Percentiles rank a stretch among this genome's conserved stretches.
Evolutionary conservation across 2,113 vertebrate genomes (phyloP).

Genomic region (Erythrolamprus reginae): DNA sequence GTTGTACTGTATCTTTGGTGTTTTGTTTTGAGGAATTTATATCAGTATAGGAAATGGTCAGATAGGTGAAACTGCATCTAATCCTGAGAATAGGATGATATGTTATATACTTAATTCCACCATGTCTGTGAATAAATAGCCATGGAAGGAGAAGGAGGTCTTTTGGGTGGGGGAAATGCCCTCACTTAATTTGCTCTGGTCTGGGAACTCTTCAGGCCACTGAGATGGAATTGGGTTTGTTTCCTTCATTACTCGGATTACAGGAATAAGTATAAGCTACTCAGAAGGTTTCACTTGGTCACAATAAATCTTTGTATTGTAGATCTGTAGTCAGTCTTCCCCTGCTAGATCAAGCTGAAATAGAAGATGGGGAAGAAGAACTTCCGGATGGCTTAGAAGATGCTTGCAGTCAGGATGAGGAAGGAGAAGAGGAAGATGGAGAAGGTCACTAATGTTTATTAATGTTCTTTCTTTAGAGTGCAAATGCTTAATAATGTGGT

Average conservation of each 20-base stretch:
- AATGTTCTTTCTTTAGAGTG: background rate
- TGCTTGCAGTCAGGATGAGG: slow-evolving; percentile 54
- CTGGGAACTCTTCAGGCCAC: background rate
- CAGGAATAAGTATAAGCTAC: background rate
- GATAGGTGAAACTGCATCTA: background rate
- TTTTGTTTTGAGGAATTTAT: background rate
- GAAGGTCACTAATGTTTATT: background rate
- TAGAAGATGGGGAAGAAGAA: slow-evolving; percentile 64
- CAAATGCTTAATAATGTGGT: background rate
- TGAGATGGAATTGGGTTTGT: background rate
- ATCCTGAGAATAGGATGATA: background rate
- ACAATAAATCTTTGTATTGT: background rate
- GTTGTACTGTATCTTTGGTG: background rate
- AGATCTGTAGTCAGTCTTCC: background rate
- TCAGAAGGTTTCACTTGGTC: background rate
- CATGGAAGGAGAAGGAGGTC: background rate
- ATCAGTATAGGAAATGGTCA: background rate
- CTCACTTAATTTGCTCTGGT: background rate
- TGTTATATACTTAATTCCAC: background rate
- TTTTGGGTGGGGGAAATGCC: background rate
- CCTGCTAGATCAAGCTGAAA: slow-evolving; percentile 27
- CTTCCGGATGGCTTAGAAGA: slow-evolving; percentile 68
- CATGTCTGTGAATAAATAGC: background rate
- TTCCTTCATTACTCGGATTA: background rate
- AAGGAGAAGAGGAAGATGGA: slow-evolving; percentile 32